Base-by-base conservation (phyloP, 2,888 invertebrate species). In the Dioctria rufipes region DNA sequence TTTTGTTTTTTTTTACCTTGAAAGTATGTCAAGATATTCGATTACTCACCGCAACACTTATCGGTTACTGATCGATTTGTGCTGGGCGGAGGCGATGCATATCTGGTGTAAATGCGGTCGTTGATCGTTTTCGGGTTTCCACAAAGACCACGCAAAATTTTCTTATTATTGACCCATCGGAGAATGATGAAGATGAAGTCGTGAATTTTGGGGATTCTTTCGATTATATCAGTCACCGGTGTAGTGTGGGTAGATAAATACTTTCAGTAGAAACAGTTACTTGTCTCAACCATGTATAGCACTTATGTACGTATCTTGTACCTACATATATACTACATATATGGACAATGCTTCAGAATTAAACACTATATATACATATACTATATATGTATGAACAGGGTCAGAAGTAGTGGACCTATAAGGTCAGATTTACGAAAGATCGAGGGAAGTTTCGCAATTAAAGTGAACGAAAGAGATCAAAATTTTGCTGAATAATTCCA, bases 401-500 rank as follows among this genome's bases (percentile, higher is more conserved):
- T 71, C 71, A 71, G 25, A 25, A 25, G 71, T 71, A 71, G 71
- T 71, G 71, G 39, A 54, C 54, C 54, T 9, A 54, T 39, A n/a
- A 25, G 71, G 71, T 54, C 71, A 54, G 54, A 46, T 46, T 46
- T 5, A 46, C 46, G 37, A 8, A 13, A 11, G 71, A 54, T 40
- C 51, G 75, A 8, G 42, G 37, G 43, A 75, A 60, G 42, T 75
- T 60, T 75, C 61, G 46, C 58, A 58, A 60, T 60, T 58, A 61
- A 75, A 75, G 54, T 43, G 42, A 75, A 75, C 46, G 75, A 75
- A 75, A 61, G 11, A 58, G 75, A 75, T 75, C 75, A 75, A 61
- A 75, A 60, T 75, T 75, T 43, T 75, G 75, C 75, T 75, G 75
- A 75, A 75, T 75, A 75, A 75, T 75, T 75, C 75, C 61, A 75